Evolutionary conservation across 2,797 vertebrate species (phyloP).

Genomic region (Brotogeris chrysoptera): DNA sequence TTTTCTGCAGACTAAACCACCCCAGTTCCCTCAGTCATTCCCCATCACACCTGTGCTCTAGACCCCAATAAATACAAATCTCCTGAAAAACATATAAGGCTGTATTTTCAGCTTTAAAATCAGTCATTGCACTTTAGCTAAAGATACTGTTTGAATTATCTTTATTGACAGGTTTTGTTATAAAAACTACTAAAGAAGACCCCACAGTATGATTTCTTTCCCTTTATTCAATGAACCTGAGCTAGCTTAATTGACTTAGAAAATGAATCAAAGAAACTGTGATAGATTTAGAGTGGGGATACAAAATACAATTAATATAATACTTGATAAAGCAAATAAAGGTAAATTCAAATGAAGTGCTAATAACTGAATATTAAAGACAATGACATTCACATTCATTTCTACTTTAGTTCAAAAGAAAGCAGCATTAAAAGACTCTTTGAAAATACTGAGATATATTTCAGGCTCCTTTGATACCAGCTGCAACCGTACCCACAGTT

Average conservation of each 20-base stretch:
- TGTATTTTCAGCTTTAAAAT: background rate
- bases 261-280: conserved; percentile 29
- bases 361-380: conserved; percentile 48
- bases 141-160: background rate
- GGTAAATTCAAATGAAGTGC: conserved; percentile 26
- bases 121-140: background rate
- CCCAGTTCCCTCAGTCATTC: background rate
- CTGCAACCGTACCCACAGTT: background rate
- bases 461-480: background rate
- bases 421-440: background rate
- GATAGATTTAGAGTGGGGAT: conserved; percentile 5
- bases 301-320: conserved; percentile 43
- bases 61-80: background rate
- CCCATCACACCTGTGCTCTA: background rate
- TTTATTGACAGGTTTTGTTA: background rate
- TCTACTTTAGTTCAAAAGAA: background rate
- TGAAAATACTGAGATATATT: background rate
- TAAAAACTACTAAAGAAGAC: background rate
- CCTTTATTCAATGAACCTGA: background rate
- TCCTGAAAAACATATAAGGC: background rate
- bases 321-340: conserved; percentile 58
- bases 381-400: background rate
- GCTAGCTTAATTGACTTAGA: conserved; percentile 15
- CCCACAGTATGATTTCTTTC: background rate
- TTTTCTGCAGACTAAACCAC: background rate